Evolutionary conservation across 2,113 vertebrate species (phyloP).

Genomic region (Clarias batrachus): DNA sequence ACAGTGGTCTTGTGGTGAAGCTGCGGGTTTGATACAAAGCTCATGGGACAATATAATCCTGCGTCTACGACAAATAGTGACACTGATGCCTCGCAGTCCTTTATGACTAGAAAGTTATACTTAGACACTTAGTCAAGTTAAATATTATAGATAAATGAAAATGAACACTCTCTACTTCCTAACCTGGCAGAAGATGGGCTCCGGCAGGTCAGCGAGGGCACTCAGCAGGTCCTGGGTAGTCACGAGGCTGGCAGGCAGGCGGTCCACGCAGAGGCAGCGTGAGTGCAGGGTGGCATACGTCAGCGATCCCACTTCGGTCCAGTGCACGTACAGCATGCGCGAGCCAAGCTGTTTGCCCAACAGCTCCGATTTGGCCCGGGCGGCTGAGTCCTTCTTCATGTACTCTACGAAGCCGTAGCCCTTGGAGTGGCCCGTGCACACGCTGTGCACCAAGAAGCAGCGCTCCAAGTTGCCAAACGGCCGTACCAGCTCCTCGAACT

Average conservation of each 20-base stretch:
- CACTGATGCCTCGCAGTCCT: too few relatives aligned
- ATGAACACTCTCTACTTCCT: background rate
- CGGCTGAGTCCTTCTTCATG: conserved; percentile 94
- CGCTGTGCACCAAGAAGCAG: conserved; percentile 88
- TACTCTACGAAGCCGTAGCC: conserved; percentile 94
- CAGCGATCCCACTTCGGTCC: conserved; percentile 87
- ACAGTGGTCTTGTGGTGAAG: too few relatives aligned
- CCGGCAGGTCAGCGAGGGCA: conserved; percentile 69
- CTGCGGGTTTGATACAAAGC: too few relatives aligned
- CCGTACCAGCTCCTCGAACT: conserved; percentile 89
- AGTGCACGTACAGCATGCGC: conserved; percentile 89
- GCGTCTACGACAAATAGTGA: too few relatives aligned
- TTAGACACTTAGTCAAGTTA: too few relatives aligned
- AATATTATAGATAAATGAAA: background rate
- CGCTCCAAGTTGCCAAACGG: conserved; percentile 92
- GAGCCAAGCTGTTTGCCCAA: conserved; percentile 87
- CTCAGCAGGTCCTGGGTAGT: conserved; percentile 75
- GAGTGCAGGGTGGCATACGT: conserved; percentile 82
- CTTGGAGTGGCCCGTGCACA: conserved; percentile 81
- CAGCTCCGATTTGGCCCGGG: conserved; percentile 87
- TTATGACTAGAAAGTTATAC: too few relatives aligned
- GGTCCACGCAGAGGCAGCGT: conserved; percentile 85
- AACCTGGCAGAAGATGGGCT: conserved; percentile 89
- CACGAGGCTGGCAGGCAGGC: conserved; percentile 74
- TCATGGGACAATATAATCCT: too few relatives aligned